Base-by-base conservation (phyloP, 2,797 vertebrate species). In the Cossypha heuglini region DNA sequence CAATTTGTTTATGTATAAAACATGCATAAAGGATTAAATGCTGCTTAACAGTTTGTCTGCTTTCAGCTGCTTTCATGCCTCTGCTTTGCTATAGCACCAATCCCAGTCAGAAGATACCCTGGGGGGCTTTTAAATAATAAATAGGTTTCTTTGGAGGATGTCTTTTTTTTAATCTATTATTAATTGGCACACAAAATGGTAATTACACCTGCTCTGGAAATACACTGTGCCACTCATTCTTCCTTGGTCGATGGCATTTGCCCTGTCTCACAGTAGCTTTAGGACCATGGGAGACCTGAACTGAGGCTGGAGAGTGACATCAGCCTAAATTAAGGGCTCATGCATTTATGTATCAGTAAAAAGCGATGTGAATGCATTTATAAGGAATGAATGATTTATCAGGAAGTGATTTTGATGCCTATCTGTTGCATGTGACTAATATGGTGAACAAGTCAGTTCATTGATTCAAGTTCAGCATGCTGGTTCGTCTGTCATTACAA, bases 1-100 rank as follows among this genome's bases (percentile, higher is more conserved):
- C 96, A 97, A 97, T 98, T 97, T 97, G 91, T 97, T 97, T 98
- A 96, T 95, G 88, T 94, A 98, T 96, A 97, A 98, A 97, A 95
- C 96, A 97, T 94, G 93, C 96, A 97, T 97, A 96, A 97, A 97
- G 96, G 95, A 97, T 97, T 97, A 97, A 98, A 97, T 78, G 76
- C 96, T 80, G 45, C 90, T 97, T 96, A 96, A 94, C 67, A 95
- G 93, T 96, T 96, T 97, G 81, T 93, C 90, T 97, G 62, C 89
- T 97, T 89, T 97, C 88, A 93, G 51, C 83, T 92, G 73, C 85
- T 93, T 96, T 93, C 85, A 76, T 96, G 78, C 63, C 48, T 95
- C 69, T 92, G 33, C 45, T 66, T 76, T 96, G 71, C 61, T 63
- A 48, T 59, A 91, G 74, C 54, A 94, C 77, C 66, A 88, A 49